Percentiles rank a stretch among this genome's conserved stretches.
Evolutionary conservation across 2,797 vertebrate species (phyloP).

Genomic region (Anguilla megastoma): DNA sequence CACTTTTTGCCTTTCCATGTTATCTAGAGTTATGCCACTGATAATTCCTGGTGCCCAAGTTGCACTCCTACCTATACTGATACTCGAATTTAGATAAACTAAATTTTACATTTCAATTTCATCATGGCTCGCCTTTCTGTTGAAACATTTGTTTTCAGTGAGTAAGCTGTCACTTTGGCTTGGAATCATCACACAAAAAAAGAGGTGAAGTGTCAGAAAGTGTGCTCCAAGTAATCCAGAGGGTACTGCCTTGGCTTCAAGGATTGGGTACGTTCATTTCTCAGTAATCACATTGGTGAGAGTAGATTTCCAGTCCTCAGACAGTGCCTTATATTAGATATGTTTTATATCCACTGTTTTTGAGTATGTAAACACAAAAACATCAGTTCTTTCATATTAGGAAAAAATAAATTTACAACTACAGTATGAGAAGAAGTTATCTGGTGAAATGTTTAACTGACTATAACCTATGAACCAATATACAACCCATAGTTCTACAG

Average conservation of each 20-base stretch:
- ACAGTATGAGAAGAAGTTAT: neutral
- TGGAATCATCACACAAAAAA: neutral
- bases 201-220: neutral
- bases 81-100: neutral
- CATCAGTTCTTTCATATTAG: neutral
- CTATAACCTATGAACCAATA: neutral
- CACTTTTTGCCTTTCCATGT: neutral
- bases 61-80: neutral
- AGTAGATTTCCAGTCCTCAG: neutral
- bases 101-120: neutral
- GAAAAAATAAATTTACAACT: neutral
- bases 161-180: constrained; percentile 7
- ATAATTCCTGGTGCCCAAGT: neutral
- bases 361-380: neutral
- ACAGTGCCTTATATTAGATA: neutral
- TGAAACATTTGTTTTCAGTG: neutral
- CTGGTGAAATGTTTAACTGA: neutral
- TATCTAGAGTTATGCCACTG: neutral
- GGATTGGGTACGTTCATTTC: neutral
- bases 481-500: neutral
- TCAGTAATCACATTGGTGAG: neutral
- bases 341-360: neutral
- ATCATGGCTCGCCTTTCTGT: neutral
- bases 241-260: neutral
- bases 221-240: neutral